These are phyloP conservation scores for Hippocampus kuda DNA, from an alignment of 2,797 vertebrate genomes.

Conservation along the genomic window DNA sequence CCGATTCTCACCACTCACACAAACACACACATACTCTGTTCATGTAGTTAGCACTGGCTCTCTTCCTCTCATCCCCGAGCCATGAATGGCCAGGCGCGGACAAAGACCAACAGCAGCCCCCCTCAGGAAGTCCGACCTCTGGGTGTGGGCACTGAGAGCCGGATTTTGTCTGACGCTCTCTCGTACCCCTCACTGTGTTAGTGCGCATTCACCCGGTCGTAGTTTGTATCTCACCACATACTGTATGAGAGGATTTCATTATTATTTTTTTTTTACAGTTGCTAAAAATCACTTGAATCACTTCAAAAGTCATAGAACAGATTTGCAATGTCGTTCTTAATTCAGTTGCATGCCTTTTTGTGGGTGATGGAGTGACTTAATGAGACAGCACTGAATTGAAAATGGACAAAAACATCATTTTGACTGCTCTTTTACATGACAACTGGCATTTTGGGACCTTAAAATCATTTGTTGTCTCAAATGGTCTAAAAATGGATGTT, in stretches of 20 bases:
- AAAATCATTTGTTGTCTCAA: not conserved
- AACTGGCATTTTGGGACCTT: not conserved
- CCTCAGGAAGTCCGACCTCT: conserved; percentile 68
- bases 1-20: conserved; percentile 52
- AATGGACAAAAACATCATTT: too few species aligned
- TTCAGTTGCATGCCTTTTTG: not conserved
- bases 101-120: conserved; percentile 65
- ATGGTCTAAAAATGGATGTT: not conserved
- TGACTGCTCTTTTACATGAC: not conserved
- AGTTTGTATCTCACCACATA: conserved; percentile 4
- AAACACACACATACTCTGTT: conserved; percentile 49
- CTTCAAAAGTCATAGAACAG: not conserved
- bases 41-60: conserved; percentile 58
- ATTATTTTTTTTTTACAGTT: not conserved
- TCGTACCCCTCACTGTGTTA: conserved; percentile 18
- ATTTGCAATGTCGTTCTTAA: too few species aligned
- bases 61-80: conserved; percentile 55
- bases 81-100: conserved; percentile 64
- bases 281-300: not conserved
- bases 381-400: not conserved
- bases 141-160: conserved; percentile 53
- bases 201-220: conserved; percentile 4
- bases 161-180: conserved; percentile 42
- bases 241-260: not conserved
- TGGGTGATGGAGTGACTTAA: not conserved